Conservation (phyloP, 2,797 vertebrate species). For the Sebastes elongatus region DNA sequence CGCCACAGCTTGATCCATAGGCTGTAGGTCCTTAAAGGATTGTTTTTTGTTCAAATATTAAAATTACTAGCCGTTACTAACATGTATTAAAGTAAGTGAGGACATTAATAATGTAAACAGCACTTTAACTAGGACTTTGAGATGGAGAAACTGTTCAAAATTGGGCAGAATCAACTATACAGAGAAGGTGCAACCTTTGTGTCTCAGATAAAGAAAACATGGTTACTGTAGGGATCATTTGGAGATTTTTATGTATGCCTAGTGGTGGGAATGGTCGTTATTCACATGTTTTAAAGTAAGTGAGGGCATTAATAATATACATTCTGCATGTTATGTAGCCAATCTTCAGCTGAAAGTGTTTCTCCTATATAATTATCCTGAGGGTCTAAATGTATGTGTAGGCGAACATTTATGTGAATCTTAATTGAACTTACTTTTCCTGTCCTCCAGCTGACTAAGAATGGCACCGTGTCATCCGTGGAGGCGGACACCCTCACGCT, state of each 20-base stretch:
- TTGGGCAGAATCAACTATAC: neutral
- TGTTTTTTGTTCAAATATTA: neutral
- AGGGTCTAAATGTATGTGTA: neutral
- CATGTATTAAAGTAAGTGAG: neutral
- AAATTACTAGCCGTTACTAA: neutral
- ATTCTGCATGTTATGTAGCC: neutral
- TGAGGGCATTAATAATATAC: neutral
- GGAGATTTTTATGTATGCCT: too few relatives aligned
- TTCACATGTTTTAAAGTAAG: neutral
- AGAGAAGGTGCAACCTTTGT: neutral
- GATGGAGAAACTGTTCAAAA: neutral
- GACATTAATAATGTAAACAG: neutral
- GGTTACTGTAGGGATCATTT: too few relatives aligned
- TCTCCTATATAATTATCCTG: neutral
- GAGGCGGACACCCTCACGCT: constrained; percentile 91
- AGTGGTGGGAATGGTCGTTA: neutral
- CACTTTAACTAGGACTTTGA: neutral
- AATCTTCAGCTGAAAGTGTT: neutral
- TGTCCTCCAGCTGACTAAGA: constrained; percentile 88
- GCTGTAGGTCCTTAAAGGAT: rapidly evolving
- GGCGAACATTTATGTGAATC: neutral
- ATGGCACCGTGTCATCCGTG: constrained; percentile 89
- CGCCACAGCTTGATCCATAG: too few relatives aligned
- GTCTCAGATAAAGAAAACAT: neutral
- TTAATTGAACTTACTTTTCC: neutral